These are phyloP conservation scores for Myripristis murdjan DNA, from an alignment of 2,797 vertebrate species.

Conservation along the genomic window DNA sequence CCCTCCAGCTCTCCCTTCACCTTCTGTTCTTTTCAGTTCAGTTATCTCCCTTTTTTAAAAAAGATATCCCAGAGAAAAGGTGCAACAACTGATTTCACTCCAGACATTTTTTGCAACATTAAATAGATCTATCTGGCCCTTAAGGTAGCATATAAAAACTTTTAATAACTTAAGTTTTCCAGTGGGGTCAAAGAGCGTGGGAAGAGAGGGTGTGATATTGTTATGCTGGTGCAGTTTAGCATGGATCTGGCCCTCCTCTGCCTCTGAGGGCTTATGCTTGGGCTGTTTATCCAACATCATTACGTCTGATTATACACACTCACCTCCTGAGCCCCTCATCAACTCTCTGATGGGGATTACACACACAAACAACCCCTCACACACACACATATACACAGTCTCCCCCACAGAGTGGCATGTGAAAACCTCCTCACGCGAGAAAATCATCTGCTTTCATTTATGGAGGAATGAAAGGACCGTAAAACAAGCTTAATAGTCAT, in stretches of 20 bases:
- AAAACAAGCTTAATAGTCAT: conserved; percentile 39
- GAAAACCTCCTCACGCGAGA: conserved; percentile 12
- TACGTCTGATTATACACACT: conserved; percentile 37
- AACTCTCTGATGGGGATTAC: conserved; percentile 28
- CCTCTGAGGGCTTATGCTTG: conserved; percentile 20
- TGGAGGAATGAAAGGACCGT: conserved; percentile 35
- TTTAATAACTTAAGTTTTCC: not conserved
- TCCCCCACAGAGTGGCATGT: conserved; percentile 19
- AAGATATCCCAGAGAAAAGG: not conserved
- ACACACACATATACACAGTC: conserved; percentile 3
- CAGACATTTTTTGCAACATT: not conserved
- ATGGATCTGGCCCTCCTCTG: conserved; percentile 8
- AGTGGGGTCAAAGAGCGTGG: conserved; percentile 20
- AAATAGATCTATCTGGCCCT: not conserved
- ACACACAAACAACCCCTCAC: conserved; percentile 39
- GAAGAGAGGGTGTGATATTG: conserved; percentile 1
- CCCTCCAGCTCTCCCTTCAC: conserved; percentile 2
- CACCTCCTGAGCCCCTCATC: conserved; percentile 35
- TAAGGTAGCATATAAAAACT: not conserved
- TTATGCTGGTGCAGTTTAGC: conserved; percentile 22
- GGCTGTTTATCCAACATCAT: conserved; percentile 54
- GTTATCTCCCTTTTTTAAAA: not conserved
- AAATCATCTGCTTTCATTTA: conserved; percentile 65
- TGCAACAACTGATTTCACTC: not conserved
- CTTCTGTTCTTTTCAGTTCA: not conserved